Percentiles rank a stretch among this genome's conserved stretches.
Evolutionary conservation across 2,888 invertebrate genomes (phyloP).

Genomic region (Polymixis lichenea): DNA sequence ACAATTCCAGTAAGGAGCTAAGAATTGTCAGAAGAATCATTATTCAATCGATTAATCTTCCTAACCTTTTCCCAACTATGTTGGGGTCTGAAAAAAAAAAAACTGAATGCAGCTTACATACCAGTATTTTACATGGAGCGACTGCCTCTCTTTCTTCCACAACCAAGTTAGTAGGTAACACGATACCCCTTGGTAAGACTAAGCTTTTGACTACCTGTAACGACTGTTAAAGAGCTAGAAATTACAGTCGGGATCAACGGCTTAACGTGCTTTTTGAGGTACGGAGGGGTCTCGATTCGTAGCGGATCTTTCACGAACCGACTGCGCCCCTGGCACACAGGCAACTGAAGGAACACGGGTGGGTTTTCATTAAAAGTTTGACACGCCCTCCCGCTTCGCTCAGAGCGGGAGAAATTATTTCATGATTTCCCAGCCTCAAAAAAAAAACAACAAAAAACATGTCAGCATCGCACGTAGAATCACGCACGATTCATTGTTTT

Average conservation of each 20-base stretch:
- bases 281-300: not conserved
- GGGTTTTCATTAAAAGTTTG: too few relatives aligned
- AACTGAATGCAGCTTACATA: not conserved
- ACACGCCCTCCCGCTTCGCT: too few relatives aligned
- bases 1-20: not conserved
- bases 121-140: not conserved
- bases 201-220: not conserved
- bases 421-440: too few relatives aligned
- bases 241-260: not conserved
- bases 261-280: not conserved
- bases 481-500: too few relatives aligned
- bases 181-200: not conserved
- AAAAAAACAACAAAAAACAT: too few relatives aligned
- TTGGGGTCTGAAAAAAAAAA: not conserved
- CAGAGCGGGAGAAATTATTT: too few relatives aligned
- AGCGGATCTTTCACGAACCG: too few relatives aligned
- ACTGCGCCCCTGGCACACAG: too few relatives aligned
- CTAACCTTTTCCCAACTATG: not conserved
- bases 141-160: not conserved
- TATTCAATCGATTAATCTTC: not conserved
- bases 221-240: not conserved
- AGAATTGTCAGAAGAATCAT: not conserved
- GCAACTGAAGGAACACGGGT: too few relatives aligned
- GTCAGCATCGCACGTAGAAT: too few relatives aligned
- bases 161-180: not conserved